Evolutionary conservation across 2,797 vertebrate species (phyloP), one percentile per base, ranked within the genome.

Genomic region (Buphagus erythrorhynchus): DNA sequence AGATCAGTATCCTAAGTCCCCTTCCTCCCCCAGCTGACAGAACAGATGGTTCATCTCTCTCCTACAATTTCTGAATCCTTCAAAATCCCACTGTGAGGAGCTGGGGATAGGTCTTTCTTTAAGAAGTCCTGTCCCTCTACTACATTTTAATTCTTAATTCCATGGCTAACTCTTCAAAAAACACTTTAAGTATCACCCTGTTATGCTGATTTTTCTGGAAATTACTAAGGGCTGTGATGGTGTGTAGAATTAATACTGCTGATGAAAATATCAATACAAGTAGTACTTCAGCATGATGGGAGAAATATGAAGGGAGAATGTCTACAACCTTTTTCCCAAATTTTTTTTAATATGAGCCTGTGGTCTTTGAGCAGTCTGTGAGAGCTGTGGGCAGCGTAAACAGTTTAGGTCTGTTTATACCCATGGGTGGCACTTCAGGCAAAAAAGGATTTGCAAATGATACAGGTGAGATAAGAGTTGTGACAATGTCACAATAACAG

Each of bases 1-100:
- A 59, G 74, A 87, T 90, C 80, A 79, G 35, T 82, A 45, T 87
- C 24, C 36, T 51, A 58, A 62, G 42, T 80, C 62, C 38, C 13
- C 15, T 91, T 84, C 90, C 62, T 86, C 80, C 92, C 29, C 62
- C 88, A 84, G 29, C 3, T 94, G 86, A 67, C 88, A 95, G 92
- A 96, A 93, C 90, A 92, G 94, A 88, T 94, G 91, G 83, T 76
- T 93, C 65, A n/a, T 90, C 57, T 66, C 2, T 88, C 66, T 87
- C 45, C 55, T 92, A 59, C 75, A 65, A 7, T 86, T 79, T 93
- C 72, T 91, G 75, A 78, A 67, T 88, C 58, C 51, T 91, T 76
- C 59, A 40, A 61, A 94, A 85, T 65, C 48, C 26, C 29, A 6
- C 61, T 15, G 11, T 63, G 55, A 75, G 49, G 46, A 84, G 36